phyloP scores from a whole-genome alignment of 2,797 vertebrate genomes.

The Staurois parvus region DNA sequence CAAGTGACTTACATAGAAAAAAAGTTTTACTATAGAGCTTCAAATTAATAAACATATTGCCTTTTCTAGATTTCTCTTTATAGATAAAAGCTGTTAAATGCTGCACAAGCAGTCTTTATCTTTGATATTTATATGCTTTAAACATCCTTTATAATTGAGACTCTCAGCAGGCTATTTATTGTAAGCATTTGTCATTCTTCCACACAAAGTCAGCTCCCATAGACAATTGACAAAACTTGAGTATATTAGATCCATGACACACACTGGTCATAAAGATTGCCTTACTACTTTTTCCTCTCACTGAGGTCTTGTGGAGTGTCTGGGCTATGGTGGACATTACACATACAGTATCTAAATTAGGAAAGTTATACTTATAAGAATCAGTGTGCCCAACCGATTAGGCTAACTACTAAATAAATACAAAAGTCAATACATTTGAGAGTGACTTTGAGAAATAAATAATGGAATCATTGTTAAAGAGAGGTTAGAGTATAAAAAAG shows the following conservation, averaged over 20 bases:
- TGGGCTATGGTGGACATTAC: too few relatives aligned
- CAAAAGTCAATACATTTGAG: too few relatives aligned
- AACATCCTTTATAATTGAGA: conserved; percentile 17
- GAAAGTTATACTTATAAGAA: too few relatives aligned
- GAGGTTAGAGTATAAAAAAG: too few relatives aligned
- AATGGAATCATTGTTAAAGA: too few relatives aligned
- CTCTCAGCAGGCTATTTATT: conserved; percentile 47
- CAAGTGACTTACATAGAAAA: conserved; percentile 5
- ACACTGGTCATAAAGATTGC: too few relatives aligned
- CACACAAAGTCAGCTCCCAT: background rate
- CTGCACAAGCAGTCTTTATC: background rate
- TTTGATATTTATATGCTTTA: conserved; percentile 40
- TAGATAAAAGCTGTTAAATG: background rate
- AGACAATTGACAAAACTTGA: conserved; percentile 25
- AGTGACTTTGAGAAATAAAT: too few relatives aligned
- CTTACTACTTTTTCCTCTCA: too few relatives aligned
- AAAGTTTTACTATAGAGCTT: background rate
- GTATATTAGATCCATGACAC: conserved; percentile 16
- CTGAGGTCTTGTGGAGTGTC: too few relatives aligned
- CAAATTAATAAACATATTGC: background rate
- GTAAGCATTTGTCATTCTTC: conserved; percentile 38
- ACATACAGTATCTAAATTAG: too few relatives aligned
- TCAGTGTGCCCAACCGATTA: too few relatives aligned
- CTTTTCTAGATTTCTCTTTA: background rate
- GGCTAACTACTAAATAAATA: too few relatives aligned